phyloP scores from a whole-genome alignment of 2,797 vertebrate species.

The Acipenser oxyrinchus region DNA sequence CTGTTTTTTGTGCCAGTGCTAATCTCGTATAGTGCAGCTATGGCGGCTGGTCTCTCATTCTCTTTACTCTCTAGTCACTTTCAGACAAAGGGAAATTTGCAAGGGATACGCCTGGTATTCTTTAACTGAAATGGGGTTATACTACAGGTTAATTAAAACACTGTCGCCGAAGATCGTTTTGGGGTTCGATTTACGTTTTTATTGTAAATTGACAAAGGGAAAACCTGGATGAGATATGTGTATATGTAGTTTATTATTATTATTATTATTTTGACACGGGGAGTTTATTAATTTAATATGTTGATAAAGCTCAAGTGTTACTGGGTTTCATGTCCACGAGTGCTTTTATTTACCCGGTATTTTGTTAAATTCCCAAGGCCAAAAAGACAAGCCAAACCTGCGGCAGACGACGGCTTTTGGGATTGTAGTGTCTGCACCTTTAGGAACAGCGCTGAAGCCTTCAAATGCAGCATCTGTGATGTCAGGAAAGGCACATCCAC shows the following conservation, averaged over 20 bases:
- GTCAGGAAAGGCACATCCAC: slow-evolving; percentile 98
- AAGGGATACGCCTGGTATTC: slow-evolving; percentile 53
- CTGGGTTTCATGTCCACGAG: not conserved
- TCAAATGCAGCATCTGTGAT: slow-evolving; percentile 99
- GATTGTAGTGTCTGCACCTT: slow-evolving; percentile 98
- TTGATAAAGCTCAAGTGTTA: not conserved
- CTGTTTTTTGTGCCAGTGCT: slow-evolving; percentile 66
- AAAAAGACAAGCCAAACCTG: slow-evolving; percentile 96
- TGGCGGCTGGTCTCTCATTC: slow-evolving; percentile 78
- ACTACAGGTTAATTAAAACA: slow-evolving; percentile 34
- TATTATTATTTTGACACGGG: not conserved
- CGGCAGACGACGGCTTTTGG: slow-evolving; percentile 92
- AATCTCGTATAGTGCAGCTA: slow-evolving; percentile 73
- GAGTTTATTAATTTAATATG: not conserved
- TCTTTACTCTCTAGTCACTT: slow-evolving; percentile 53
- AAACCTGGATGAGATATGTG: not conserved
- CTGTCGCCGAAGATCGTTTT: slow-evolving; percentile 48
- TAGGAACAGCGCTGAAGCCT: slow-evolving; percentile 95
- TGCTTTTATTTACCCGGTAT: slow-evolving; percentile 11
- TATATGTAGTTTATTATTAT: too few species aligned
- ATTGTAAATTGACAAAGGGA: slow-evolving; percentile 9
- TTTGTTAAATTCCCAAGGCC: slow-evolving; percentile 63
- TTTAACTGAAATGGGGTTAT: slow-evolving; percentile 37
- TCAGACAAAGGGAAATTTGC: slow-evolving; percentile 82
- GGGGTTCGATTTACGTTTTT: slow-evolving; percentile 44